These are phyloP conservation scores for Neodon shergylaensis DNA, from an alignment of 2,113 vertebrate species.

Conservation along the genomic window DNA sequence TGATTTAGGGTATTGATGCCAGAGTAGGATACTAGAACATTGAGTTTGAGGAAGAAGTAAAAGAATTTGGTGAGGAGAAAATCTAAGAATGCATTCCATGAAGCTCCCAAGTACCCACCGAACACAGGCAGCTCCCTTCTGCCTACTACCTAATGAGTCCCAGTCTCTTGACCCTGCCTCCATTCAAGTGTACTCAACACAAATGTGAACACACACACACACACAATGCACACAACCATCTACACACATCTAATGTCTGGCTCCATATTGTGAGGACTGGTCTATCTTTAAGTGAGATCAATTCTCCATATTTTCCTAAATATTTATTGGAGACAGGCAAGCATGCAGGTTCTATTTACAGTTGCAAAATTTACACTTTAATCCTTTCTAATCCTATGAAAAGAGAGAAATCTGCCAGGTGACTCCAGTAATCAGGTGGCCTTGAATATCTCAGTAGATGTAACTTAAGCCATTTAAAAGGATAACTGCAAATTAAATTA, in stretches of 20 bases:
- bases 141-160: neutral
- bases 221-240: neutral
- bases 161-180: no score
- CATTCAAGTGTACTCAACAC: neutral
- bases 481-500: conserved; percentile 82
- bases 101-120: neutral
- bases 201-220: neutral
- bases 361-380: neutral
- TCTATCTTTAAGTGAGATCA: neutral
- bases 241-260: neutral
- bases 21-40: neutral
- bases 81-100: neutral
- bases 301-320: neutral
- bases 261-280: neutral
- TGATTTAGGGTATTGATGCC: neutral
- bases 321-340: neutral
- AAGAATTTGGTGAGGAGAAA: neutral
- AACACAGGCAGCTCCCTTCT: neutral
- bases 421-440: conserved; percentile 60
- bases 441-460: conserved; percentile 71
- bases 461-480: conserved; percentile 78
- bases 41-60: neutral
- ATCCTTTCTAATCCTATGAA: neutral
- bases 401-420: conserved; percentile 38
- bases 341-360: neutral